A percentile compares a stretch with the other conserved stretches of the same genome.
Conservation (phyloP, 2,797 vertebrate species). For the Xiphophorus birchmanni region DNA sequence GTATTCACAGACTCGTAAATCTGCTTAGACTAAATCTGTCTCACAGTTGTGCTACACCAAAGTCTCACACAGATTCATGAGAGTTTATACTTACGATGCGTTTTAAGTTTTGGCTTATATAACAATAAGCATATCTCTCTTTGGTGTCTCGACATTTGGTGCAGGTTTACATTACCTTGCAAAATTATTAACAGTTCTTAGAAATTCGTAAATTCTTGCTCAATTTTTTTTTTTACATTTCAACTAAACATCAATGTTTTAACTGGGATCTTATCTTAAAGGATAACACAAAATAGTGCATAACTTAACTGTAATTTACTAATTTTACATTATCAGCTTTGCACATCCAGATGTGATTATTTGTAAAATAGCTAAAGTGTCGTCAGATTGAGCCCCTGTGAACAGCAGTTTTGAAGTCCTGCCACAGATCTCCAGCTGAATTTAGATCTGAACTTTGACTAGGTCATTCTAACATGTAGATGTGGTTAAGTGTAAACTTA, state of each 20-base stretch:
- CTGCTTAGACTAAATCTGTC: background rate
- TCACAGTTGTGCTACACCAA: background rate
- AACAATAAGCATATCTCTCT: background rate
- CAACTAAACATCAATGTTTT: background rate
- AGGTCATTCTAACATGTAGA: background rate
- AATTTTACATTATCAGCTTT: background rate
- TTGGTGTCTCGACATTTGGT: background rate
- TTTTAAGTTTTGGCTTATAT: background rate
- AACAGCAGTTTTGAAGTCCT: background rate
- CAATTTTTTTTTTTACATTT: background rate
- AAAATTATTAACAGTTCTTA: background rate
- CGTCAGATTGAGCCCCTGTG: background rate
- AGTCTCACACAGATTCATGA: background rate
- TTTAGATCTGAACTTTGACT: background rate
- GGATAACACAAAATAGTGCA: background rate
- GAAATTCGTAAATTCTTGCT: background rate
- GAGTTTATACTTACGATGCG: background rate
- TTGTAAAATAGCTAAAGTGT: background rate
- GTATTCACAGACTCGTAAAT: background rate
- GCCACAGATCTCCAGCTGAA: background rate
- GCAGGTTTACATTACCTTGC: background rate
- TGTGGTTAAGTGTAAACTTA: background rate
- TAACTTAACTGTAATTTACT: background rate
- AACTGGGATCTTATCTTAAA: background rate
- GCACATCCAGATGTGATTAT: background rate